A percentile compares a stretch with the other conserved stretches of the same genome.
phyloP scores from a whole-genome alignment of 92 coral and sea anemone species.

The Umimayanthus kanabou region DNA sequence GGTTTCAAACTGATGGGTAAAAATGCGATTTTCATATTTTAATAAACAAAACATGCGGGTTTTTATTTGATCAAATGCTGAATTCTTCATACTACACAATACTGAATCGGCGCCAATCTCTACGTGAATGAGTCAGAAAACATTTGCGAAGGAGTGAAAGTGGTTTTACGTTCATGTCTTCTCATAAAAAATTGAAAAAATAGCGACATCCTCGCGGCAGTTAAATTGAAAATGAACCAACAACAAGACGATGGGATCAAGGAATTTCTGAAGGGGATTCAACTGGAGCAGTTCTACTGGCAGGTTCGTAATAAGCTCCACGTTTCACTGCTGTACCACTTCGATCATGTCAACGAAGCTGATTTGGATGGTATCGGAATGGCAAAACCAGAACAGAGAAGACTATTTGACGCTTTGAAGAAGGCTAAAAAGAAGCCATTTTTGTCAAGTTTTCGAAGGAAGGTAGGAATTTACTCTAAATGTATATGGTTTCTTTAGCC shows the following conservation, averaged over 20 bases:
- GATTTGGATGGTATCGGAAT: conserved; percentile 87
- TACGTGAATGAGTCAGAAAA: conserved; percentile 26
- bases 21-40: neutral
- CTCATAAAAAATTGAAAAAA: neutral
- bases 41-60: no score
- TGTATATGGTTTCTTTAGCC: neutral
- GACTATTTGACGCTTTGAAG: conserved; percentile 86
- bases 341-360: conserved; percentile 85
- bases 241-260: conserved; percentile 70
- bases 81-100: neutral
- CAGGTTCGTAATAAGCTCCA: conserved; percentile 83
- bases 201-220: neutral
- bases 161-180: conserved; percentile 1
- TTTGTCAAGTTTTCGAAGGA: conserved; percentile 82
- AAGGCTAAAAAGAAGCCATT: conserved; percentile 76
- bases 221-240: conserved; percentile 32
- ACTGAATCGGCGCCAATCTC: conserved; percentile 37
- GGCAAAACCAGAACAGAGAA: conserved; percentile 96
- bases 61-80: conserved; percentile 7
- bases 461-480: conserved; percentile 56
- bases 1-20: neutral
- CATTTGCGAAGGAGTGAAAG: conserved; percentile 16
- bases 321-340: conserved; percentile 79
- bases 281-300: conserved; percentile 91
- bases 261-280: conserved; percentile 73